These are phyloP conservation scores for Entosphenus tridentatus DNA, from an alignment of 2,113 vertebrate genomes.

Conservation along the genomic window DNA sequence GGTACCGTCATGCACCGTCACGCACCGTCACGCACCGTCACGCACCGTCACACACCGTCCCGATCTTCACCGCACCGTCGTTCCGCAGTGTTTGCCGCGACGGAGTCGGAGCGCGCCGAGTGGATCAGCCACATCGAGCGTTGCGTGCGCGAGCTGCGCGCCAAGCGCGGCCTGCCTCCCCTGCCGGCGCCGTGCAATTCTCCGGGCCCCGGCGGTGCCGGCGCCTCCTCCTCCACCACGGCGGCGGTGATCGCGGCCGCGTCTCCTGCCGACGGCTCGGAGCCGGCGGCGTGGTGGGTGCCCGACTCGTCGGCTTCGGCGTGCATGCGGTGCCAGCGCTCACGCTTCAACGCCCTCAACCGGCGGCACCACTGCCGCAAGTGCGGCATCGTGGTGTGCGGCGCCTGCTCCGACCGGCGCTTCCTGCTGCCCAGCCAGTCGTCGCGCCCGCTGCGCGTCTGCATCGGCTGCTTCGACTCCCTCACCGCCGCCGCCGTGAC, in stretches of 20 bases:
- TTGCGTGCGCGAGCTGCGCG: neutral
- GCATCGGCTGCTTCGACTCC: neutral
- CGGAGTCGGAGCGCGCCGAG: neutral
- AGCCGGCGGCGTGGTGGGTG: neutral
- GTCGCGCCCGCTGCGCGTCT: conserved; percentile 2
- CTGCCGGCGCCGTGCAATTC: no score
- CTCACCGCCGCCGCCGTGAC: neutral
- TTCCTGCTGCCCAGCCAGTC: neutral
- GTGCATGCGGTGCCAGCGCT: conserved; percentile 1
- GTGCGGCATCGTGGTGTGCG: conserved; percentile 4
- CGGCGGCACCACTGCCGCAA: conserved; percentile 5
- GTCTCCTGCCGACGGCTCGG: neutral
- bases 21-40: no score
- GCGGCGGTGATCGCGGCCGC: neutral
- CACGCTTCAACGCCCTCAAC: conserved; percentile 3
- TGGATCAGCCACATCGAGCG: conserved; percentile 1
- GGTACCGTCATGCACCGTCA: no score
- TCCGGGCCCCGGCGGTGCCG: no score
- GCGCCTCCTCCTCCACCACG: neutral
- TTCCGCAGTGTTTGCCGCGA: conserved; percentile 1
- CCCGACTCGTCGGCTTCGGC: conserved; percentile 4
- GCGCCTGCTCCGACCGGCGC: conserved; percentile 1
- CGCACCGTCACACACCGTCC: neutral
- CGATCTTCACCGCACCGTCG: neutral
- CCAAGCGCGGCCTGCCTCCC: neutral